Percentiles rank a stretch among this genome's conserved stretches.
Evolutionary conservation across 2,888 invertebrate species (phyloP).

Genomic region (Lydus trimaculatus): DNA sequence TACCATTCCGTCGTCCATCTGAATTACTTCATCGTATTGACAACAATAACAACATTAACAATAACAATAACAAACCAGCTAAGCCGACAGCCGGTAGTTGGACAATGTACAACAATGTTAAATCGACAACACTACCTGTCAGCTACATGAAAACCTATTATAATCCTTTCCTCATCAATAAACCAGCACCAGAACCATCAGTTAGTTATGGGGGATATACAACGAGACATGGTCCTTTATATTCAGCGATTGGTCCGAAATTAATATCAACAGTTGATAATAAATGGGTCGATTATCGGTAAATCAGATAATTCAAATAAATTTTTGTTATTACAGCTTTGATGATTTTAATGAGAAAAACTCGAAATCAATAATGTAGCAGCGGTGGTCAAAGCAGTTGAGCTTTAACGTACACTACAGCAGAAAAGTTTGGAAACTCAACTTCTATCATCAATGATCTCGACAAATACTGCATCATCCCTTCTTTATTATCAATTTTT

Average conservation of each 20-base stretch:
- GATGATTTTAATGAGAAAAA: not conserved
- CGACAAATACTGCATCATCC: too few species aligned
- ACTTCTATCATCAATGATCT: not conserved
- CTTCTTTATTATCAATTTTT: too few species aligned
- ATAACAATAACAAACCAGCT: constrained; percentile 10
- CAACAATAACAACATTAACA: constrained; percentile 7
- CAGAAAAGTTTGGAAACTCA: not conserved
- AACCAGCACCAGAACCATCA: constrained; percentile 26
- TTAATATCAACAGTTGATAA: not conserved
- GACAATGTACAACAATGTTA: constrained; percentile 38
- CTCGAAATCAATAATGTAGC: not conserved
- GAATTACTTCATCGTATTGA: constrained; percentile 37
- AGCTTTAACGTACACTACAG: too few species aligned
- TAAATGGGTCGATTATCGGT: not conserved
- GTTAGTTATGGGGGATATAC: not conserved
- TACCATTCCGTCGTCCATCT: constrained; percentile 37
- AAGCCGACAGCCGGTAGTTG: constrained; percentile 39
- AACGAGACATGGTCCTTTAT: not conserved
- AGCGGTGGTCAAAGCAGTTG: not conserved
- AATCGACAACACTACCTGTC: constrained; percentile 36
- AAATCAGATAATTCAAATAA: not conserved
- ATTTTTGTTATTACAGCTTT: not conserved
- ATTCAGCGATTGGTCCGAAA: not conserved
- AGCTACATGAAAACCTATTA: constrained; percentile 37
- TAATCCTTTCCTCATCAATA: constrained; percentile 39